Conservation (phyloP, 2,888 invertebrate species). For the Seira musarum region DNA sequence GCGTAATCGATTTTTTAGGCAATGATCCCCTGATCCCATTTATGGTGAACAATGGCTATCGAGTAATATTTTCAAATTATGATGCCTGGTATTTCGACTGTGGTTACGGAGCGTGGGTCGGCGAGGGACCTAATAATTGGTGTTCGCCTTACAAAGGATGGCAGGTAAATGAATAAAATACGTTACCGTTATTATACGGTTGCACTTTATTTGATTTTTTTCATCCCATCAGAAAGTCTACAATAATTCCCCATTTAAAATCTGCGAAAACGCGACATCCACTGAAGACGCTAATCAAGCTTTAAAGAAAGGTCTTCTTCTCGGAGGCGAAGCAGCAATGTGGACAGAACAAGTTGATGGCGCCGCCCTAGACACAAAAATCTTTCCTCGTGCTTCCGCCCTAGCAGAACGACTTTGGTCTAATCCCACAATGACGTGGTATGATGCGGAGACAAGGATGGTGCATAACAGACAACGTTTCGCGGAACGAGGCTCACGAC, state of each 20-base stretch:
- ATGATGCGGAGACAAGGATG: constrained; percentile 65
- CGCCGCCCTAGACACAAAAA: constrained; percentile 60
- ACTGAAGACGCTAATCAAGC: constrained; percentile 51
- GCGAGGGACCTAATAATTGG: constrained; percentile 85
- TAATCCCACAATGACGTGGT: constrained; percentile 65
- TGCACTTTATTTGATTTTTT: constrained; percentile 2
- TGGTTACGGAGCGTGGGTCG: constrained; percentile 88
- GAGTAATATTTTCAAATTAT: constrained; percentile 87
- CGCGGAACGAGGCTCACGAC: constrained; percentile 57
- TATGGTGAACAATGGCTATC: constrained; percentile 81
- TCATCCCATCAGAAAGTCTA: constrained; percentile 74
- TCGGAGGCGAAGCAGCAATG: constrained; percentile 86
- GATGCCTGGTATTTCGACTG: constrained; percentile 91
- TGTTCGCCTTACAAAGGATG: constrained; percentile 92
- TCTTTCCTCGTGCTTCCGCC: constrained; percentile 67
- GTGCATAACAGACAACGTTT: constrained; percentile 63
- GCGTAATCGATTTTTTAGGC: constrained; percentile 72
- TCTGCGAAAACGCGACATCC: constrained; percentile 71
- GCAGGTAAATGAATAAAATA: constrained; percentile 75
- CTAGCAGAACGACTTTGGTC: constrained; percentile 68
- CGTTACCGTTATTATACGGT: no score
- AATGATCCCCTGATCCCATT: constrained; percentile 75
- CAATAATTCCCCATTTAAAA: constrained; percentile 78
- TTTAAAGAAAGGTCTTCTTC: constrained; percentile 71
- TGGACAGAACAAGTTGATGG: constrained; percentile 85